Conservation (phyloP, 2,888 invertebrate genomes). For the Osedax frankpressi region DNA sequence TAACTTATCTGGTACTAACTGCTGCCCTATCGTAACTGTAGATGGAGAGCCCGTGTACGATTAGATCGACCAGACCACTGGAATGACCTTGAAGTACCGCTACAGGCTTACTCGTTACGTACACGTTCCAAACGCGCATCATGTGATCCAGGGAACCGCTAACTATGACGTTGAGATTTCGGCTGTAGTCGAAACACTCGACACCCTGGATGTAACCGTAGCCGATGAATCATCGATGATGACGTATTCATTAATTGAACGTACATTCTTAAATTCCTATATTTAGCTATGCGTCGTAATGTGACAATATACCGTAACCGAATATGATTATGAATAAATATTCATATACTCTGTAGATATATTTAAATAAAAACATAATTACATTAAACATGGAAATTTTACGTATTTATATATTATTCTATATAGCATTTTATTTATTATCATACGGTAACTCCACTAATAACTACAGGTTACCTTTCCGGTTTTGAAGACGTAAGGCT, state of each 20-base stretch:
- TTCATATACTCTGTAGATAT: too few species aligned
- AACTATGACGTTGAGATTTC: constrained; percentile 39
- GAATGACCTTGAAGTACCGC: constrained; percentile 41
- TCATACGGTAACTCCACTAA: too few species aligned
- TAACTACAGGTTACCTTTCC: too few species aligned
- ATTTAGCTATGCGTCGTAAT: not conserved
- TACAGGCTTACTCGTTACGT: constrained; percentile 41
- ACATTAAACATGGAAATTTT: too few species aligned
- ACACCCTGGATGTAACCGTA: too few species aligned
- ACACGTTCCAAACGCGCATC: constrained; percentile 45
- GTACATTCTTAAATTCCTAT: not conserved
- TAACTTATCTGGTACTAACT: constrained; percentile 36
- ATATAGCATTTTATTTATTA: too few species aligned
- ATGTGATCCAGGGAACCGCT: constrained; percentile 43
- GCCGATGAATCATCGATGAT: too few species aligned
- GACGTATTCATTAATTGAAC: not conserved
- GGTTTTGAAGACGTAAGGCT: constrained; percentile 40
- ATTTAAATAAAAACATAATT: too few species aligned
- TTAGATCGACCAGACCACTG: constrained; percentile 40
- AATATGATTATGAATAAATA: too few species aligned
- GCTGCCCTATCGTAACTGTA: constrained; percentile 45
- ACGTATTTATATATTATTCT: too few species aligned
- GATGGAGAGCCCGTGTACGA: constrained; percentile 39
- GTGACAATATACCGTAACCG: not conserved
- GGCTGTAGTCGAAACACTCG: constrained; percentile 44